Conservation (phyloP, 2,113 vertebrate species). For the Tenebrosternarchus preto region DNA sequence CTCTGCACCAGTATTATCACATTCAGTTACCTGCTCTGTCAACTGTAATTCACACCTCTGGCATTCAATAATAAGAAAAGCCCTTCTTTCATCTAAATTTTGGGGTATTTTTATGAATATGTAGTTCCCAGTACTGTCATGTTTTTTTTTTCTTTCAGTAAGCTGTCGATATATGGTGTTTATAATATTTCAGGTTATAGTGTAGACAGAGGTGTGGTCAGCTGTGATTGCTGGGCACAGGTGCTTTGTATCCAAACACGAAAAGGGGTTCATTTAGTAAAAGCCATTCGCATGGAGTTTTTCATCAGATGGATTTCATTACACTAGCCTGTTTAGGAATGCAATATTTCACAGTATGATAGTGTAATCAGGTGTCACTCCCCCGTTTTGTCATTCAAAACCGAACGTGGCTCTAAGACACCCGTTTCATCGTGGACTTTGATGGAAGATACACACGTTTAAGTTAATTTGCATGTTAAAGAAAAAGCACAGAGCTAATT, state of each 20-base stretch:
- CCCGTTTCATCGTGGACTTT: neutral
- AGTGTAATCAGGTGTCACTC: neutral
- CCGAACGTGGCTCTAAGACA: neutral
- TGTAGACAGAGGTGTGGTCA: too few species aligned
- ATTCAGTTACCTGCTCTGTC: neutral
- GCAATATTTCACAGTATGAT: neutral
- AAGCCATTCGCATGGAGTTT: neutral
- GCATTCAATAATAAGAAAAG: neutral
- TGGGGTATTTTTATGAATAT: neutral
- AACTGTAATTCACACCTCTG: neutral
- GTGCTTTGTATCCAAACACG: too few species aligned
- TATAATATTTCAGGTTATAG: too few species aligned
- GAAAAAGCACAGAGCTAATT: neutral
- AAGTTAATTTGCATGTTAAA: slow-evolving; percentile 34
- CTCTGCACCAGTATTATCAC: neutral
- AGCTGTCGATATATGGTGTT: too few species aligned
- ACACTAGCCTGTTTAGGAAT: neutral
- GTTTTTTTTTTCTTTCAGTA: neutral
- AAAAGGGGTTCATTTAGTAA: too few species aligned
- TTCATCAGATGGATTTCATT: neutral
- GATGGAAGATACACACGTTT: neutral
- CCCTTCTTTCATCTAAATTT: neutral
- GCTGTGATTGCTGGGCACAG: too few species aligned
- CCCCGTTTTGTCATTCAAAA: neutral
- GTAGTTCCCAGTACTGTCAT: neutral